A percentile compares a stretch with the other conserved stretches of the same genome.
phyloP scores from a whole-genome alignment of 2,113 vertebrate genomes.

The Paratilapia polleni region DNA sequence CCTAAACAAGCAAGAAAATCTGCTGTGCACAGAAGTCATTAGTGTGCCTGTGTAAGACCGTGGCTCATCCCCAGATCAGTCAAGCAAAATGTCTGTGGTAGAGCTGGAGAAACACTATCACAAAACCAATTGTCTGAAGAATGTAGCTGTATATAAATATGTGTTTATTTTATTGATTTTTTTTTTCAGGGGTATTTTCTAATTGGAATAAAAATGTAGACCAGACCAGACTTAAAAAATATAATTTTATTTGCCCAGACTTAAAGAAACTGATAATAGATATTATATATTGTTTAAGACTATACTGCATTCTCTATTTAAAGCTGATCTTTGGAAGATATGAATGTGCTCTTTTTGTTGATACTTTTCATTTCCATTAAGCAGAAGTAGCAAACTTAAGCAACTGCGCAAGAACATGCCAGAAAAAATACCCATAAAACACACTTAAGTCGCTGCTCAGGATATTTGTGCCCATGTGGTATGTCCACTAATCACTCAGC shows the following conservation, averaged over 20 bases:
- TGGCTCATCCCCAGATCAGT: neutral
- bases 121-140: neutral
- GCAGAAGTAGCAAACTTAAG: neutral
- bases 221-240: neutral
- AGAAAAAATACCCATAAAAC: neutral
- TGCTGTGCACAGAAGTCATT: neutral
- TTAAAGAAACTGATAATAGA: neutral
- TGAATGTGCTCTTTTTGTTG: neutral
- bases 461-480: neutral
- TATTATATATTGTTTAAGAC: neutral
- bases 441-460: neutral
- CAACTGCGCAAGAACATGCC: too few species aligned
- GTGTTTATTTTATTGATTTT: neutral
- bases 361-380: neutral
- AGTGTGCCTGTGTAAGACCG: neutral
- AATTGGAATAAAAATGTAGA: neutral
- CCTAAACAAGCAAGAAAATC: constrained; percentile 30
- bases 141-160: neutral
- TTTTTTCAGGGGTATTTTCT: neutral
- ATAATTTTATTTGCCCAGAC: neutral
- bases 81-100: neutral
- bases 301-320: neutral
- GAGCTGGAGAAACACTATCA: neutral
- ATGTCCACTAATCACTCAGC: constrained; percentile 1
- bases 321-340: neutral